Percentiles rank a stretch among this genome's conserved stretches.
Evolutionary conservation across 2,113 vertebrate genomes (phyloP).

Genomic region (Cephalophus harveyi): DNA sequence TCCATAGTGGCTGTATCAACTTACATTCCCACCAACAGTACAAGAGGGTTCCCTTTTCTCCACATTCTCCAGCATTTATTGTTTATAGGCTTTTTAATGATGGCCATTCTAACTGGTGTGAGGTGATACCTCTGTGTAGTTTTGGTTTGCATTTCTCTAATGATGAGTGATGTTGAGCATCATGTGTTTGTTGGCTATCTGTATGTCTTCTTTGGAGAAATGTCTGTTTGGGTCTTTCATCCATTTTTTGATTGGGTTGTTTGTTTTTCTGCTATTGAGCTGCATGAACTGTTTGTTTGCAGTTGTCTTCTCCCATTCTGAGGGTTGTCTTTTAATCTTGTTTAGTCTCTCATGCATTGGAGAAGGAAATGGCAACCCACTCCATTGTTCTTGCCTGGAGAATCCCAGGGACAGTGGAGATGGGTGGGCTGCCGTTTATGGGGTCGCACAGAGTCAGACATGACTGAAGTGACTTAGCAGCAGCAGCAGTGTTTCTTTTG

Average conservation of each 20-base stretch:
- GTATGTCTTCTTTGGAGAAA: background rate
- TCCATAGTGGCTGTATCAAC: background rate
- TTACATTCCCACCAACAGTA: background rate
- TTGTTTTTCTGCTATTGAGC: background rate
- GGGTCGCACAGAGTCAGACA: no score
- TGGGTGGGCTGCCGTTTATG: no score
- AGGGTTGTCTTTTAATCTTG: background rate
- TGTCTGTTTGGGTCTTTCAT: background rate
- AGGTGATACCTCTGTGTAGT: background rate
- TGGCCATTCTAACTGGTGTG: background rate
- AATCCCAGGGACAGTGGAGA: no score
- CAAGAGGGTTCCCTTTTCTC: background rate
- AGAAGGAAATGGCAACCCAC: no score
- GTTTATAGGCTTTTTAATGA: background rate
- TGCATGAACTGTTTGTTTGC: background rate
- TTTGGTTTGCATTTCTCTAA: background rate
- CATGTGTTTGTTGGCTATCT: background rate
- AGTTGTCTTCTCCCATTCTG: background rate
- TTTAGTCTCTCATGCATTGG: background rate
- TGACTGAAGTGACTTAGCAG: no score
- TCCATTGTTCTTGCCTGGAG: no score
- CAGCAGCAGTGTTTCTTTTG: background rate
- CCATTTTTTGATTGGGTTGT: background rate
- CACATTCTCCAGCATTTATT: background rate
- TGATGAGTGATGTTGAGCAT: background rate